These are phyloP conservation scores for Bathynomus jamesi DNA, from an alignment of 1,140 invertebrate species.

Conservation along the genomic window DNA sequence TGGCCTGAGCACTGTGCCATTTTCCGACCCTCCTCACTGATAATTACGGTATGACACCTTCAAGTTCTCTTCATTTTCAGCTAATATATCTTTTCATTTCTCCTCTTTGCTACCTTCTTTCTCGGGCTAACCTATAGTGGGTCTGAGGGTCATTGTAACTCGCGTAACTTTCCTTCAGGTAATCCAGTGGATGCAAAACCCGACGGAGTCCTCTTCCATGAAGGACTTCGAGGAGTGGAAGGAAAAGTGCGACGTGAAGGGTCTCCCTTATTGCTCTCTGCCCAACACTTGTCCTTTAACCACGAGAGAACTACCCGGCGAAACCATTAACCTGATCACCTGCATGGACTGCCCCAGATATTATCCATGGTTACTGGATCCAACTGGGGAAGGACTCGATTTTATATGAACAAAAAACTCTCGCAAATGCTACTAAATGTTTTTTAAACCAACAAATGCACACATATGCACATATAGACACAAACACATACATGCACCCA, in stretches of 20 bases:
- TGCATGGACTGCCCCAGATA: conserved; percentile 94
- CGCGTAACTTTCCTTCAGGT: too few species aligned
- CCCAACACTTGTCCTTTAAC: conserved; percentile 83
- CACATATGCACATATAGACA: neutral
- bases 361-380: conserved; percentile 90
- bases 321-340: conserved; percentile 83
- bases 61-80: too few species aligned
- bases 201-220: conserved; percentile 74
- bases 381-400: conserved; percentile 86
- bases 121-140: too few species aligned
- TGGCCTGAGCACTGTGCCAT: too few species aligned
- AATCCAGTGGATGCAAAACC: conserved; percentile 96
- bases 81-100: too few species aligned
- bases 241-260: conserved; percentile 89
- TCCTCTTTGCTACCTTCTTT: too few species aligned
- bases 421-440: too few species aligned
- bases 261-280: conserved; percentile 81
- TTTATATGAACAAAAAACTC: conserved; percentile 38
- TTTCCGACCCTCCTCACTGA: too few species aligned
- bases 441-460: neutral
- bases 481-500: neutral
- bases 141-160: too few species aligned
- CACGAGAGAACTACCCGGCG: conserved; percentile 80
- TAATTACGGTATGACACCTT: too few species aligned
- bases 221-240: conserved; percentile 92